Conservation (phyloP, 2,113 vertebrate species). For the Nothoprocta perdicaria region DNA sequence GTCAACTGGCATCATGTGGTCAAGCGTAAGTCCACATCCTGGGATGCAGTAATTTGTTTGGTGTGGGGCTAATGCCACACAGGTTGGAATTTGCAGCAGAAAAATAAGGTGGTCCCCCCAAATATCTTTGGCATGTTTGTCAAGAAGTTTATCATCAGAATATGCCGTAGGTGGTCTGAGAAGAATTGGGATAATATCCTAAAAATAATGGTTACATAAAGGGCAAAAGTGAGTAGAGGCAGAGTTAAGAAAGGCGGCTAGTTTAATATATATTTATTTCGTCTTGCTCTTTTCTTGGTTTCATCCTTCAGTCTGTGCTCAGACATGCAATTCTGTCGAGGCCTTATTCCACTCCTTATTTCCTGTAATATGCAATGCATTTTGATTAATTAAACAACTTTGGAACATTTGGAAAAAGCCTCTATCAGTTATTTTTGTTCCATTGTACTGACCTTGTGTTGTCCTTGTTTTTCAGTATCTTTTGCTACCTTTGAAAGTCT, state of each 20-base stretch:
- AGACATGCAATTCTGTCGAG: not conserved
- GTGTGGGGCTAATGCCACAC: not conserved
- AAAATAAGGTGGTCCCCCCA: not conserved
- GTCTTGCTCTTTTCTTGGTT: not conserved
- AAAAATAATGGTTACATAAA: not conserved
- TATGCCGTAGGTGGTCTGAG: not conserved
- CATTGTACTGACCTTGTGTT: slow-evolving; percentile 53
- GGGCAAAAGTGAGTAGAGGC: not conserved
- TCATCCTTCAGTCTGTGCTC: not conserved
- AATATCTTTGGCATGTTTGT: not conserved
- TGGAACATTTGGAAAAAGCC: not conserved
- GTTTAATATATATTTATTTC: not conserved
- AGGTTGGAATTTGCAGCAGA: not conserved
- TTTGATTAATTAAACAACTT: slow-evolving; percentile 9
- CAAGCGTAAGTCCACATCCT: slow-evolving; percentile 8
- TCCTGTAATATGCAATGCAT: not conserved
- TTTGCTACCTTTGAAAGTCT: slow-evolving; percentile 55
- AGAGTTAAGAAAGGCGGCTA: not conserved
- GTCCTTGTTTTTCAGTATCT: slow-evolving; percentile 46
- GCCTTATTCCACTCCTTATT: not conserved
- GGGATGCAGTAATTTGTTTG: slow-evolving; percentile 32
- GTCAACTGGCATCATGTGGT: slow-evolving; percentile 44
- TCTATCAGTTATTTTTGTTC: slow-evolving; percentile 11
- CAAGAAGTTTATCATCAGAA: not conserved
- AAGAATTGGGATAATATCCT: not conserved